Base-by-base conservation (phyloP, 23 tunicate genomes). In the Pegea sp. region DNA sequence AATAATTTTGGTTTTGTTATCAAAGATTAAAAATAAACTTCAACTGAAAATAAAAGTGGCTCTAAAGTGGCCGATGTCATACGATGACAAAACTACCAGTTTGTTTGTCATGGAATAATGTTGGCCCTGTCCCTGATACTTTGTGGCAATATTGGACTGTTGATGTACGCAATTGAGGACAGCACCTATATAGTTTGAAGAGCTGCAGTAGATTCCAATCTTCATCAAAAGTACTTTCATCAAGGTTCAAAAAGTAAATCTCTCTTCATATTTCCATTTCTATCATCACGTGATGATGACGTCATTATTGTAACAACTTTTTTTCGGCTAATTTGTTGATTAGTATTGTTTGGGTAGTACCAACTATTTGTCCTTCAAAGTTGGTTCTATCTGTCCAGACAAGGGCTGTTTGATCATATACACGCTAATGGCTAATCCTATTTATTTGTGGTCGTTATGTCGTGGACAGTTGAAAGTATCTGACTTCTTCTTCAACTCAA, bases 401-500 rank as follows among this genome's bases (percentile, higher is more conserved):
- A 29, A 30, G 19, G 24, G 23, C 11, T 84, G 95, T 33, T 84
- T 84, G 18, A 49, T 64, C 19, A 31, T 84, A 11, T 84, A 73
- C 61, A 84, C 95, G 2, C 95, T 84, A 1, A 84, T 84, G 95
- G 54, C 95, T 4, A 84, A 53, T 51, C 69, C 30, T 84, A 84
- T 61, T 58, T 84, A 20, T 50, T 84, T 18, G 70, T 68, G 6
- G 68, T 84, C 24, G 76, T 64, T 5, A 58, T 84, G 27, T 26
- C 74, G 6, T 84, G 84, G 84, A 51, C 64, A 1, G 21, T 84
- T 44, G 95, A 84, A 63, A 73, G 84, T 34, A 3, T 26, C n/a
- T 73, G 56, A 6, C 58, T 84, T 2, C 32, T 84, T 3, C 5
- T 59, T 61, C 48, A 63, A 57, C 26, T 66, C 84, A 6, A 52